Evolutionary conservation across 2,797 vertebrate species (phyloP), one percentile per base, ranked within the genome.

Genomic region (Eutrigla gurnardus): DNA sequence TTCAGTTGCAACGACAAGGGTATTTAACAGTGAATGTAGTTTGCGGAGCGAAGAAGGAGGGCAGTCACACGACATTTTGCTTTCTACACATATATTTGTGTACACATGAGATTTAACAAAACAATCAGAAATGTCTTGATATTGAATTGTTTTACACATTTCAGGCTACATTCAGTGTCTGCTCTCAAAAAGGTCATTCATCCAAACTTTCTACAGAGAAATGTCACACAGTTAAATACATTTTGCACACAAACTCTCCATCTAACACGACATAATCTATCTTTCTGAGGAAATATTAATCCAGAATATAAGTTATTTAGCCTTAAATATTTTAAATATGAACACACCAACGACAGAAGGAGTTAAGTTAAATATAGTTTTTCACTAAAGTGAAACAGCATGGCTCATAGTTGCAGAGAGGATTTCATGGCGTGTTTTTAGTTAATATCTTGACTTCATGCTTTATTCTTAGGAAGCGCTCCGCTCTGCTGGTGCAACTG

Each of bases 401-500:
- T 11, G 47, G 54, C 70, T 78, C 60, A 6, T 47, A 5, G 39
- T n/a, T 37, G 64, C 70, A 79, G 61, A 15, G 7, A 10, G 3
- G 1, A 36, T 3, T 9, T 37, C 0, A 7, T n/a, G n/a, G 4
- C 2, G 14, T 35, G 2, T 9, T 14, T 18, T 58, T 1, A 0
- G 3, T 35, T 32, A n/a, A 4, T 0, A 4, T 9, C 2, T 2
- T 4, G 3, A 12, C 7, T 52, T 83, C 59, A 91, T 3, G 11
- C 18, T 43, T n/a, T 70, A 1, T 75, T 83, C 35, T 71, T 89
- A 6, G 69, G 36, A 25, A 6, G 4, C 0, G 64, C 11, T 3
- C 2, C 32, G 4, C 0, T n/a, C 35, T 81, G 46, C 43, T 65
- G 70, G 2, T 43, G 40, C 0, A 74, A n/a, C 3, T 93, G 78